Conservation (phyloP, 1,140 invertebrate species). For the Drosophila sproati region DNA sequence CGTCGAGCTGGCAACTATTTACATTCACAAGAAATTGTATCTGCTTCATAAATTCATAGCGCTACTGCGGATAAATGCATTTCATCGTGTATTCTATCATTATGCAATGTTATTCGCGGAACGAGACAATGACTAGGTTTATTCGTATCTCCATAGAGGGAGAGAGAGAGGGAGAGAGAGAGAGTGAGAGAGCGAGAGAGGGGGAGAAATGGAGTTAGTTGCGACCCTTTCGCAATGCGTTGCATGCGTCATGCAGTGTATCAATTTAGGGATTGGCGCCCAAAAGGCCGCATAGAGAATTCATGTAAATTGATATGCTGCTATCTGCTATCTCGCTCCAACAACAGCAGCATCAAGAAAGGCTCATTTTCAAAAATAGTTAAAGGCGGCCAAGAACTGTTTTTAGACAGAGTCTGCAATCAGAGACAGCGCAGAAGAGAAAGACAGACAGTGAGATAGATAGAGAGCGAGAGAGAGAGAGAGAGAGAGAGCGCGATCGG, state of each 20-base stretch:
- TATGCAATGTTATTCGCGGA: too few species aligned
- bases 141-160: too few species aligned
- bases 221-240: slow-evolving; percentile 34
- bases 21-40: too few species aligned
- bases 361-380: slow-evolving; percentile 68
- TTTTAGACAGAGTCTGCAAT: slow-evolving; percentile 34
- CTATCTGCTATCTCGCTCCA: slow-evolving; percentile 57
- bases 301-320: slow-evolving; percentile 72
- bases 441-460: slow-evolving; percentile 17
- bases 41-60: too few species aligned
- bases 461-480: slow-evolving; percentile 9
- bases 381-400: slow-evolving; percentile 56
- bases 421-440: slow-evolving; percentile 19
- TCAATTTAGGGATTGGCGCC: slow-evolving; percentile 79
- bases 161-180: background rate
- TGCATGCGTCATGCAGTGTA: slow-evolving; percentile 44
- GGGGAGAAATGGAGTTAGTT: background rate
- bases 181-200: background rate
- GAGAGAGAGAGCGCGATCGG: slow-evolving; percentile 33
- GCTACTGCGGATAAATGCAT: too few species aligned
- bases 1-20: too few species aligned
- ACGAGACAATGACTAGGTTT: too few species aligned
- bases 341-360: slow-evolving; percentile 22
- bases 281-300: slow-evolving; percentile 79
- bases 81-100: too few species aligned